phyloP scores from a whole-genome alignment of 2,113 vertebrate species.

The Cyphomyrus discorhynchus region DNA sequence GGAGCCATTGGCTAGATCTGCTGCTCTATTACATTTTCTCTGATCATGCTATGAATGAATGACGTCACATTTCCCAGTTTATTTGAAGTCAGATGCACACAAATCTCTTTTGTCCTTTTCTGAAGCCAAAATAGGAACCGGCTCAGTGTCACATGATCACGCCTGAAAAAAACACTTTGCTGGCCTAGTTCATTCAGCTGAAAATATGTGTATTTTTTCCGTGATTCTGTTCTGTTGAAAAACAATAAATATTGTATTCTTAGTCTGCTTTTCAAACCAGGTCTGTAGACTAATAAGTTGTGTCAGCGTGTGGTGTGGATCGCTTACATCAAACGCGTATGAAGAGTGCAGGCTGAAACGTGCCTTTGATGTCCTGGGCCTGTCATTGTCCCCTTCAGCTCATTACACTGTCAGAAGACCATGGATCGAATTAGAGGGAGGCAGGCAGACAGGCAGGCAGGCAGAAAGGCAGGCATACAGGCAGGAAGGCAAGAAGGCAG shows the following conservation, averaged over 20 bases:
- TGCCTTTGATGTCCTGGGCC: constrained; percentile 45
- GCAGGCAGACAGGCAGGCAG: too few relatives aligned
- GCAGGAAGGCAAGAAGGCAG: too few relatives aligned
- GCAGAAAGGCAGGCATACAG: too few relatives aligned
- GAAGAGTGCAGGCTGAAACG: constrained; percentile 35
- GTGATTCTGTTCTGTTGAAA: not conserved
- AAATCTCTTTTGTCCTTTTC: not conserved
- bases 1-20: not conserved
- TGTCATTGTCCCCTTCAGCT: constrained; percentile 41
- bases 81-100: constrained; percentile 2
- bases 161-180: not conserved
- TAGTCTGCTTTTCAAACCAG: not conserved
- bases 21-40: not conserved
- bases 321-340: constrained; percentile 14
- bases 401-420: constrained; percentile 32
- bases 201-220: not conserved
- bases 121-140: not conserved
- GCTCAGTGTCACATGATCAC: not conserved
- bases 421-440: not conserved
- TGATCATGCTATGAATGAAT: not conserved
- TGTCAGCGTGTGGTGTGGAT: constrained; percentile 7
- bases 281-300: not conserved
- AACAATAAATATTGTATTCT: not conserved
- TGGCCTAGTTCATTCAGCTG: not conserved
- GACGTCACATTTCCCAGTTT: not conserved